Evolutionary conservation across 2,797 vertebrate species (phyloP).

Genomic region (Xenops minutus): DNA sequence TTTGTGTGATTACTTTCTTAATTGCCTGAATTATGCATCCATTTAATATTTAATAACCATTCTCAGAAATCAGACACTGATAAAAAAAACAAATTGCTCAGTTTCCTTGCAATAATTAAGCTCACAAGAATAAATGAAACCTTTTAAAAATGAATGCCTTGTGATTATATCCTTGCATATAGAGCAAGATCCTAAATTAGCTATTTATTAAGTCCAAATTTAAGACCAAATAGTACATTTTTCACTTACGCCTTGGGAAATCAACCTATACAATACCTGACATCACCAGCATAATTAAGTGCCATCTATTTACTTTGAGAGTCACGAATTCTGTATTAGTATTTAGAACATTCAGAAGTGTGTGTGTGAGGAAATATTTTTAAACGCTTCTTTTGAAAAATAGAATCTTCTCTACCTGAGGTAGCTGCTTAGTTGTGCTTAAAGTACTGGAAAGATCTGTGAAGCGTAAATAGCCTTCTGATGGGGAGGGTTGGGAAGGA

Average conservation of each 20-base stretch:
- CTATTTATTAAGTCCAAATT: constrained; percentile 99
- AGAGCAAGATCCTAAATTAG: constrained; percentile 97
- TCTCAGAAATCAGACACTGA: constrained; percentile 99
- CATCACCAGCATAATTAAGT: constrained; percentile 78
- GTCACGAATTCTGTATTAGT: constrained; percentile 74
- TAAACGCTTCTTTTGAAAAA: constrained; percentile 45
- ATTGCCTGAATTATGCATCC: constrained; percentile 99
- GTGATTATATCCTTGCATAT: constrained; percentile 95
- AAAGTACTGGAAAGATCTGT: constrained; percentile 68
- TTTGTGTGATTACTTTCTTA: constrained; percentile 99
- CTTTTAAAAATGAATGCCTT: constrained; percentile 95
- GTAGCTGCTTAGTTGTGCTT: constrained; percentile 71
- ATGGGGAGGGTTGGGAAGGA: not conserved
- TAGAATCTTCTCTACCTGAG: constrained; percentile 56
- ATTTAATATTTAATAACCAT: constrained; percentile 99
- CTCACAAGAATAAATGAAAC: constrained; percentile 99
- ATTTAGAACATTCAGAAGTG: constrained; percentile 72
- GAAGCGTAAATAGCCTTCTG: constrained; percentile 53
- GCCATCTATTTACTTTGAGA: constrained; percentile 77
- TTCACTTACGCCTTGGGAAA: constrained; percentile 93
- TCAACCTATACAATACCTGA: constrained; percentile 87
- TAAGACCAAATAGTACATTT: constrained; percentile 89
- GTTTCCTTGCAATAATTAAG: constrained; percentile 99
- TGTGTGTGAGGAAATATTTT: not conserved
- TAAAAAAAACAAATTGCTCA: constrained; percentile 99